Evolutionary conservation across 2,888 invertebrate species (phyloP), one percentile per base, ranked within the genome.

Genomic region (Linyphia triangularis): DNA sequence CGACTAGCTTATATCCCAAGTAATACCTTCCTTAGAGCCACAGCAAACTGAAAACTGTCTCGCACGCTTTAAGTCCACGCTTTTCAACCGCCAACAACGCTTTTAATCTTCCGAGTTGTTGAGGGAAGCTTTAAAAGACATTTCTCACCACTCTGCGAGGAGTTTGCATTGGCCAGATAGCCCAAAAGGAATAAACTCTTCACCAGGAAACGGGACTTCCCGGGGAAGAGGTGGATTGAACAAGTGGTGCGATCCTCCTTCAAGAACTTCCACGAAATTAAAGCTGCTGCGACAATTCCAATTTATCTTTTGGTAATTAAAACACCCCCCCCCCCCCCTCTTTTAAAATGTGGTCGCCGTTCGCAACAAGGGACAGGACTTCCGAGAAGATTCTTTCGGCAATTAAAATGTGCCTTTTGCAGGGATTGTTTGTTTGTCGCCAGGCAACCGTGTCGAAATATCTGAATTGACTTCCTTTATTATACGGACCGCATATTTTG

Each of bases 291-390:
- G 85, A 79, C 85, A 63, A 72, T 85, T 85, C 78, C 79, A 85
- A 85, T 85, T 85, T 79, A 85, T 85, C 85, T 85, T 79, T 61
- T 28, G 24, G 85, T 79, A 85, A 85, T 85, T 85, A 85, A 85
- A 85, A 79, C 70, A 70, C 65, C 28, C 61, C n/a, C n/a, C n/a
- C n/a, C n/a, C n/a, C n/a, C n/a, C n/a, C n/a, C n/a, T n/a, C n/a
- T n/a, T n/a, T n/a, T n/a, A n/a, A n/a, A n/a, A n/a, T n/a, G n/a
- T n/a, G n/a, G n/a, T n/a, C n/a, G n/a, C n/a, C n/a, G n/a, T n/a
- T n/a, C n/a, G n/a, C n/a, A 81, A 81, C 28, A 19, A n/a, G 59
- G 19, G 59, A 0, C n/a, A 9, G n/a, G 59, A n/a, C 0, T 6
- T 3, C 4, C n/a, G 51, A 33, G 28, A 51, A 40, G 40, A 83